Evolutionary conservation across 2,888 invertebrate species (phyloP).

Genomic region (Oligia latruncula): DNA sequence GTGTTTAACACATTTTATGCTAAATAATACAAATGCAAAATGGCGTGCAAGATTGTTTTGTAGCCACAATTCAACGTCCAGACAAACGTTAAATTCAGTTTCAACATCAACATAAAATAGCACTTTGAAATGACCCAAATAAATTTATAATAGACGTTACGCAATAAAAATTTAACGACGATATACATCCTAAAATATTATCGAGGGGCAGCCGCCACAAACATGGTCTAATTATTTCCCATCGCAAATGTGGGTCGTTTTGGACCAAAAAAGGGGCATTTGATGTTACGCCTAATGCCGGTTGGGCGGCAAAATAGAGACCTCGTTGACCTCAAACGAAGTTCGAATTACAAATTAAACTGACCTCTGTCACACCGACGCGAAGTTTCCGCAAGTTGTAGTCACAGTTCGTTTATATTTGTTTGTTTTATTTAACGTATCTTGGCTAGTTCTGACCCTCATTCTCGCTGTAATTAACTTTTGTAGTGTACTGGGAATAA

Average conservation of each 20-base stretch:
- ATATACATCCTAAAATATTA: slow-evolving; percentile 55
- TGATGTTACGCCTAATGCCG: slow-evolving; percentile 73
- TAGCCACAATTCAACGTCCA: background rate
- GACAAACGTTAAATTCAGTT: background rate
- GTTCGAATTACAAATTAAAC: slow-evolving; percentile 82
- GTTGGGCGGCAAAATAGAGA: slow-evolving; percentile 77
- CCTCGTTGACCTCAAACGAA: slow-evolving; percentile 81
- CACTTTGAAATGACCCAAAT: slow-evolving; percentile 30
- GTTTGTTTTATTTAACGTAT: slow-evolving; percentile 55
- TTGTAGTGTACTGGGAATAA: slow-evolving; percentile 1
- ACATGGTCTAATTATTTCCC: slow-evolving; percentile 77
- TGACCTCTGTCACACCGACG: slow-evolving; percentile 71
- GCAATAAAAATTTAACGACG: slow-evolving; percentile 50
- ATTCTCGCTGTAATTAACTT: slow-evolving; percentile 47
- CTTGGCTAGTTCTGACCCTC: slow-evolving; percentile 39
- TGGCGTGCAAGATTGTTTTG: background rate
- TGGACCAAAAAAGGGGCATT: slow-evolving; percentile 71
- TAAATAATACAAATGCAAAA: background rate
- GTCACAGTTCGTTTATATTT: slow-evolving; percentile 48
- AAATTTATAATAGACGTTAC: slow-evolving; percentile 23
- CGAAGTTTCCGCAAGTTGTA: slow-evolving; percentile 50
- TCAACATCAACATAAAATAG: slow-evolving; percentile 10
- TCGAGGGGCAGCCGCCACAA: slow-evolving; percentile 59
- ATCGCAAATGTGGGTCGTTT: slow-evolving; percentile 72
- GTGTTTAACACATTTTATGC: background rate